Base-by-base conservation (phyloP, 2,888 invertebrate genomes). In the Epirrhoe tristata region DNA sequence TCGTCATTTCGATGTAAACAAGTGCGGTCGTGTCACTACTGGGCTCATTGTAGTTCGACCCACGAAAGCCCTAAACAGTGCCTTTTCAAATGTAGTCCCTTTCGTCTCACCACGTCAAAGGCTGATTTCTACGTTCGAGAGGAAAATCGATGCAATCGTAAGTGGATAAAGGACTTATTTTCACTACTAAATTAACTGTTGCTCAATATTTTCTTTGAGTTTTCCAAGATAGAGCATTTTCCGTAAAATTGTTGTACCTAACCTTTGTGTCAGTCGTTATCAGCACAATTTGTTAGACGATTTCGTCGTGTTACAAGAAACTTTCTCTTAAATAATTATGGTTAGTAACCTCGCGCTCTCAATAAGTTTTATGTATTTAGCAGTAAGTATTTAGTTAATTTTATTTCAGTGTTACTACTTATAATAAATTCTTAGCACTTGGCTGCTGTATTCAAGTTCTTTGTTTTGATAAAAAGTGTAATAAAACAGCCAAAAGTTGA, bases 1-100 rank as follows among this genome's bases (percentile, higher is more conserved):
- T 91, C 88, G 89, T 89, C 79, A 85, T 81, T 81, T 90, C 78
- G 85, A 91, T 91, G 93, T 92, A 88, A 92, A 80, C 75, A 80
- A 81, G 91, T 82, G 86, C 81, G 86, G 92, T 90, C 86, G 93
- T 88, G 89, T 93, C 68, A 79, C 83, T 85, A 79, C 81, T 83
- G 91, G 91, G 90, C 91, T 92, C 90, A 91, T 93, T 93, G 90
- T 91, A 93, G 91, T 91, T 91, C 90, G 85, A 73, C 67, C 81
- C 82, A 84, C 89, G 91, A 93, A 92, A 91, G 90, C 91, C 93
- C 91, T 87, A 79, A 82, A 80, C 70, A 86, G 90, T 93, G 89
- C 83, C 87, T 83, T 83, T 91, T 93, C 94, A 91, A 93, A 94
- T 94, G 94, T 94, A 94, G 94, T 93, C 94, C 85, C 84, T 79